Evolutionary conservation across 2,888 invertebrate genomes (phyloP), one percentile per base, ranked within the genome.

Genomic region (Eupithecia subumbrata): DNA sequence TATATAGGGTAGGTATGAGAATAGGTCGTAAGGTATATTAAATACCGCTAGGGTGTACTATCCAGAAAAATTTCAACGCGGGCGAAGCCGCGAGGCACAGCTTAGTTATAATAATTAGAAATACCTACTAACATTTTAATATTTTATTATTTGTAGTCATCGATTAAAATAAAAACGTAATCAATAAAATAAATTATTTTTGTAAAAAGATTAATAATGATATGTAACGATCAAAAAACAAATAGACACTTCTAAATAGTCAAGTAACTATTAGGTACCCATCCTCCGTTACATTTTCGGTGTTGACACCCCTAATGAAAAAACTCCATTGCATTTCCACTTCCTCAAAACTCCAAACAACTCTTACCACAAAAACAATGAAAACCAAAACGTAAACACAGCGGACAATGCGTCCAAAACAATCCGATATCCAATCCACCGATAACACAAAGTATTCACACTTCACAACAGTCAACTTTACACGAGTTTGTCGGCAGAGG

Each of bases 381-480:
- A 82, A 79, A 81, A 82, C 78, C 79, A 82, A 81, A 87, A 87
- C 85, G 88, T 89, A 90, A 90, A 89, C 91, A 91, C 89, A 84
- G 80, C 83, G 78, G 84, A 89, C 89, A 88, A 88, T 87, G 85
- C 83, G 79, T 81, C 82, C 82, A 80, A 83, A 87, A 86, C 84
- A 85, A 83, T 76, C 75, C 76, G 67, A 68, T 25, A 74, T 69
- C 77, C 72, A 78, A 85, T 86, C 85, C 85, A 84, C 85, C 56
- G 56, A 56, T 56, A 86, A 67, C 82, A 84, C 43, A 25, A n/a
- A 82, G 82, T 37, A 67, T 67, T 40, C 37, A 83, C 79, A 85
- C 87, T 88, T 87, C 88, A 77, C 77, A 87, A 87, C 87, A 88
- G 60, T 60, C 88, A 90, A 89, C 86, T 89, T 89, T 66, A 73